Evolutionary conservation across 92 coral and sea anemone genomes (phyloP).

Genomic region (Umimayanthus chanpuru): DNA sequence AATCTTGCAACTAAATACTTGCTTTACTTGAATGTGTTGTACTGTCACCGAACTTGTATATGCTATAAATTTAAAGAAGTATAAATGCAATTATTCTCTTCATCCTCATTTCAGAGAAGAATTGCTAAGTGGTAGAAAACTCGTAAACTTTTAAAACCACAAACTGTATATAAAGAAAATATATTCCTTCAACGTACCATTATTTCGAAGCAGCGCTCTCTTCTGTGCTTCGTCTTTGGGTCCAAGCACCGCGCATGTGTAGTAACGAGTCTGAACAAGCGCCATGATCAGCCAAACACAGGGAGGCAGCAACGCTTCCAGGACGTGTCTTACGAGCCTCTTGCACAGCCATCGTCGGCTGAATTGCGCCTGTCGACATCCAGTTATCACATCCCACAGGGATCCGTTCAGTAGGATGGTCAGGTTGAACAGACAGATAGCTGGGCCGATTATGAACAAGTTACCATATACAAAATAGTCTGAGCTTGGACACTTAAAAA

Average conservation of each 20-base stretch:
- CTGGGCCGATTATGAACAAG: slow-evolving; percentile 41
- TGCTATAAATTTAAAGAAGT: too few species aligned
- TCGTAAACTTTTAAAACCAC: too few species aligned
- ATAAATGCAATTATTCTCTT: too few species aligned
- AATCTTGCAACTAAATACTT: too few species aligned
- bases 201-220: slow-evolving; percentile 12
- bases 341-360: slow-evolving; percentile 39
- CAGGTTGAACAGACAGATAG: background rate
- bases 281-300: background rate
- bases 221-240: slow-evolving; percentile 29
- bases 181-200: background rate
- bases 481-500: slow-evolving; percentile 52
- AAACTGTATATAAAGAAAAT: too few species aligned
- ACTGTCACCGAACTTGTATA: too few species aligned
- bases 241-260: slow-evolving; percentile 50
- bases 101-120: too few species aligned
- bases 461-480: slow-evolving; percentile 40
- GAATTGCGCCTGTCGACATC: background rate
- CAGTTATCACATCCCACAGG: slow-evolving; percentile 54
- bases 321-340: background rate
- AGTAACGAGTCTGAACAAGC: slow-evolving; percentile 47
- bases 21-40: too few species aligned
- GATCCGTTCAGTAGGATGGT: slow-evolving; percentile 47
- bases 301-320: slow-evolving; percentile 52
- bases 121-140: too few species aligned